phyloP scores from a whole-genome alignment of 92 coral and sea anemone species.

The Siderastrea radians region DNA sequence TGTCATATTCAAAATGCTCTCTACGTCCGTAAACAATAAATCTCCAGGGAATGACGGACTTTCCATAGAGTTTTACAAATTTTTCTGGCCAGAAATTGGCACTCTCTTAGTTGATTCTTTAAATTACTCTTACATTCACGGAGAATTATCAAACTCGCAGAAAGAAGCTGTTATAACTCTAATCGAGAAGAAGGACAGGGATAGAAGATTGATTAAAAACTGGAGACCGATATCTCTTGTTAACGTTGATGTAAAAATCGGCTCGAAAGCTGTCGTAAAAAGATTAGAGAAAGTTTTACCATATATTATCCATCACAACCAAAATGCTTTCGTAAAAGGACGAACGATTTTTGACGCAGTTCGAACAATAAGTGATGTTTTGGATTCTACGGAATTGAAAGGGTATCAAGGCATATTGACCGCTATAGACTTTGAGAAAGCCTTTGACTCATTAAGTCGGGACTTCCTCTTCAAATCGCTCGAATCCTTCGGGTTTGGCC shows the following conservation, averaged over 20 bases:
- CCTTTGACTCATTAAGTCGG: conserved; percentile 9
- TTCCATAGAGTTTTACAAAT: background rate
- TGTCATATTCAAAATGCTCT: background rate
- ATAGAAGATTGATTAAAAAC: conserved; percentile 35
- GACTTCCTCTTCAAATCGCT: conserved; percentile 14
- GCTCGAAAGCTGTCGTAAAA: no score
- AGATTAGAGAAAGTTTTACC: no score
- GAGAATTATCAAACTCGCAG: conserved; percentile 45
- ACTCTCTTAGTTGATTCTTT: conserved; percentile 30
- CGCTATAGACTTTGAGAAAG: conserved; percentile 26
- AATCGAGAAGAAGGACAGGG: conserved; percentile 38
- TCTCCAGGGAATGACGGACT: background rate
- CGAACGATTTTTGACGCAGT: background rate
- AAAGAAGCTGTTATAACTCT: conserved; percentile 33
- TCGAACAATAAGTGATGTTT: background rate
- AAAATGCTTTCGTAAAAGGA: background rate
- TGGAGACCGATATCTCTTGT: conserved; percentile 46
- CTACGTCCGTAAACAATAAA: background rate
- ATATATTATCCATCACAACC: no score
- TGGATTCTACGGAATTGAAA: background rate
- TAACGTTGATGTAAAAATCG: no score
- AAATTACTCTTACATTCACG: conserved; percentile 16
- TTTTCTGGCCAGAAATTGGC: conserved; percentile 18
- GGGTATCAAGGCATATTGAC: background rate
- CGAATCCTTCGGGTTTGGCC: conserved; percentile 8